Evolutionary conservation across 2,113 vertebrate species (phyloP).

Genomic region (Actenoides lindsayi): DNA sequence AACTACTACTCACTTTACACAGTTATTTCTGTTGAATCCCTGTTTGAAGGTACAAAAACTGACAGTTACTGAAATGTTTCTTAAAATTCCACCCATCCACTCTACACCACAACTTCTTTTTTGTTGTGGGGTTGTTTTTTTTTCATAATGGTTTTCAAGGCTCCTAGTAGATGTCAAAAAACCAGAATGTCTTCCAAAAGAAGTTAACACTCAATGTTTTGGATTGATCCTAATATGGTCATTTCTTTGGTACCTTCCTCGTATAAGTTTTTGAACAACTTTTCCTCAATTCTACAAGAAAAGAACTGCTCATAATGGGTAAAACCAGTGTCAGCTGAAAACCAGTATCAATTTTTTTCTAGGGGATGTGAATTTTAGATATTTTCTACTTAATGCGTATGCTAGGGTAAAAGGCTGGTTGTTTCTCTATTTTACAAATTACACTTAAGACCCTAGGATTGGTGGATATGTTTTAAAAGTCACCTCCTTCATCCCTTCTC

Average conservation of each 20-base stretch:
- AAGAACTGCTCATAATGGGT: not conserved
- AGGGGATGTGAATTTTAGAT: accelerated
- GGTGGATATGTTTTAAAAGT: not conserved
- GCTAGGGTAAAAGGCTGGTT: not conserved
- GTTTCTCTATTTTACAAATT: not conserved
- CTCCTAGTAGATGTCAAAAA: not conserved
- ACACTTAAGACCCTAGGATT: not conserved
- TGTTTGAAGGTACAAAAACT: not conserved
- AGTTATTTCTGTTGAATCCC: not conserved
- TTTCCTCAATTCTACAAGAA: not conserved
- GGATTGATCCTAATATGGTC: not conserved
- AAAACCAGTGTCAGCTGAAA: not conserved
- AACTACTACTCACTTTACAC: not conserved
- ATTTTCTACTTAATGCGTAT: not conserved
- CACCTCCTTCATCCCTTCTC: not conserved
- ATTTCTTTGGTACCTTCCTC: not conserved
- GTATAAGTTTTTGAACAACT: not conserved
- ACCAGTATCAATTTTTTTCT: not conserved
- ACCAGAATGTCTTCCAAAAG: not conserved
- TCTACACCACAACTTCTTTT: not conserved
- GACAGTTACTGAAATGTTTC: not conserved
- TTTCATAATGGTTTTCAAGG: not conserved
- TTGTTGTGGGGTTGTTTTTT: accelerated
- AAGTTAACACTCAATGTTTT: not conserved
- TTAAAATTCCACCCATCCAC: not conserved